Conservation (phyloP, 2,113 vertebrate genomes). For the Oreochromis niloticus region DNA sequence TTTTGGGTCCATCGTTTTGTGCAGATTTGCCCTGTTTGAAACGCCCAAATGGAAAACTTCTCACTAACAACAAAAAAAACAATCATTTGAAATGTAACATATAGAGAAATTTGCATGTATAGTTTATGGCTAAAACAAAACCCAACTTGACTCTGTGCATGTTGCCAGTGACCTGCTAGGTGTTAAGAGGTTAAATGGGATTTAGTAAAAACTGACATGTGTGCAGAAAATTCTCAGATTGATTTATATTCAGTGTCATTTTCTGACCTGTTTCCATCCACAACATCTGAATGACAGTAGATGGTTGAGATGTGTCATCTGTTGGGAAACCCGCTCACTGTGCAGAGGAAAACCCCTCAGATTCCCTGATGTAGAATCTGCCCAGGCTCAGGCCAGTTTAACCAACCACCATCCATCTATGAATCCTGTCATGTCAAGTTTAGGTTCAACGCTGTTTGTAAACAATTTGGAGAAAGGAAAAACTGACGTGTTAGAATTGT, state of each 20-base stretch:
- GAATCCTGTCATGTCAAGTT: background rate
- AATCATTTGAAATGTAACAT: background rate
- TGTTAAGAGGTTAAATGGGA: background rate
- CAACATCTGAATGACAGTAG: background rate
- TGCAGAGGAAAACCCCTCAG: background rate
- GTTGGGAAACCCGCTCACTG: background rate
- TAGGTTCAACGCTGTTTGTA: fast-evolving
- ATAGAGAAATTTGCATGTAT: background rate
- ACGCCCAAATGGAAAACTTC: fast-evolving
- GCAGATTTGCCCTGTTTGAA: background rate
- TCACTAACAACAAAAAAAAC: background rate
- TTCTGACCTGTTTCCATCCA: background rate
- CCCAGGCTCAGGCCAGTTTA: background rate
- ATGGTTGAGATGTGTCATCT: background rate
- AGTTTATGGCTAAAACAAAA: background rate
- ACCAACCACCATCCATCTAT: background rate
- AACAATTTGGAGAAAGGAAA: background rate
- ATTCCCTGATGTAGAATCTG: background rate
- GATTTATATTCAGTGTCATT: background rate
- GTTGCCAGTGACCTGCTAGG: fast-evolving
- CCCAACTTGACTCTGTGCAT: fast-evolving
- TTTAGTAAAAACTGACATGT: background rate
- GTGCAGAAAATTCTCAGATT: background rate
- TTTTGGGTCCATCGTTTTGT: background rate
- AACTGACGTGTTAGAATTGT: background rate